Percentiles rank a stretch among this genome's conserved stretches.
These are phyloP conservation scores for Potamilus streckersoni DNA, from an alignment of 1,140 invertebrate genomes.

Conservation along the genomic window DNA sequence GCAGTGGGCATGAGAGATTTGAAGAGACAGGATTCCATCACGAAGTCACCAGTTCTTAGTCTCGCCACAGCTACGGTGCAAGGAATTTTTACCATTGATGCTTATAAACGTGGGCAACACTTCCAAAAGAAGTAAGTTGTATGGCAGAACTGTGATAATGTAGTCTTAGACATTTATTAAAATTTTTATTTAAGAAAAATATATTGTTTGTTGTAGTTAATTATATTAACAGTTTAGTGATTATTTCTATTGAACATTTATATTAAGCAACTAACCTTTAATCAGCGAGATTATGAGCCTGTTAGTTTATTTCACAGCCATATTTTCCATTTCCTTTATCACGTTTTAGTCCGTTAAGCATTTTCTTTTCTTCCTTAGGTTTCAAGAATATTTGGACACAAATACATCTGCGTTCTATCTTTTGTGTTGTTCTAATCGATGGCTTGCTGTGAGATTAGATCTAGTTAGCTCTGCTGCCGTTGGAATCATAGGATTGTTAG, in stretches of 20 bases:
- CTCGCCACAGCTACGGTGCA: slow-evolving; percentile 76
- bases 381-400: slow-evolving; percentile 71
- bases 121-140: slow-evolving; percentile 64
- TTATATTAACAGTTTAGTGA: too few relatives aligned
- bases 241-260: too few relatives aligned
- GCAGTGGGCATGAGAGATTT: slow-evolving; percentile 69
- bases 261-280: too few relatives aligned
- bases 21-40: slow-evolving; percentile 75
- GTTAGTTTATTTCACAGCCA: too few relatives aligned
- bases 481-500: slow-evolving; percentile 72
- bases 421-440: slow-evolving; percentile 75
- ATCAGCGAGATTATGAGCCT: too few relatives aligned
- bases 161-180: too few relatives aligned
- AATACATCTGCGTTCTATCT: slow-evolving; percentile 73
- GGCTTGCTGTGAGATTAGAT: slow-evolving; percentile 78
- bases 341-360: too few relatives aligned
- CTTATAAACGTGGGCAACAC: slow-evolving; percentile 71
- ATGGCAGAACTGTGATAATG: too few relatives aligned
- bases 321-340: too few relatives aligned
- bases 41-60: slow-evolving; percentile 76
- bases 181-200: too few relatives aligned
- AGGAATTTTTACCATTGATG: slow-evolving; percentile 77
- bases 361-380: slow-evolving; percentile 66
- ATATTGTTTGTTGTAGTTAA: too few relatives aligned
- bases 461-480: slow-evolving; percentile 66